Evolutionary conservation across 2,888 invertebrate genomes (phyloP).

Genomic region (Epicampocera succincta): DNA sequence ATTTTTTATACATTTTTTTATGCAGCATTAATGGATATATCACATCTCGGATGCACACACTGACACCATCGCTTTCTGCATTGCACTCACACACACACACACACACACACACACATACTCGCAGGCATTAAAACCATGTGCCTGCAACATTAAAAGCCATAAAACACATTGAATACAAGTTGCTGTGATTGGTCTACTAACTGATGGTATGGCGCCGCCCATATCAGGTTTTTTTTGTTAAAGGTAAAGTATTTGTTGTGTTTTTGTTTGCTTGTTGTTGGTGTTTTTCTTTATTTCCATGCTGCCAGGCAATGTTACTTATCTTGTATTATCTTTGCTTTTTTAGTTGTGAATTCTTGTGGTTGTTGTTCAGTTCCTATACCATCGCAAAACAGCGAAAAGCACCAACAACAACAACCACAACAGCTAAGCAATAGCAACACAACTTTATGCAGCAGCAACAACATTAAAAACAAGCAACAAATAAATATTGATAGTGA

Average conservation of each 20-base stretch:
- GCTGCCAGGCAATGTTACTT: conserved; percentile 70
- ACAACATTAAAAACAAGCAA: conserved; percentile 38
- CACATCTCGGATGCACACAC: conserved; percentile 36
- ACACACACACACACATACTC: background rate
- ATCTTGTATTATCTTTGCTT: conserved; percentile 73
- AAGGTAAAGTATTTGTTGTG: conserved; percentile 49
- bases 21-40: conserved; percentile 70
- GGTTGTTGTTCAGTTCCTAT: conserved; percentile 56
- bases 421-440: conserved; percentile 44
- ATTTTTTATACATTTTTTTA: conserved; percentile 69
- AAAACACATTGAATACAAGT: conserved; percentile 72
- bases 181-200: conserved; percentile 79
- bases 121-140: conserved; percentile 47
- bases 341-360: conserved; percentile 66
- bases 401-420: conserved; percentile 23
- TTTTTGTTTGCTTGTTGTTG: too few relatives aligned
- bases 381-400: conserved; percentile 47
- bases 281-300: conserved; percentile 47
- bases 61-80: conserved; percentile 53
- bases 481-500: conserved; percentile 66
- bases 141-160: conserved; percentile 70
- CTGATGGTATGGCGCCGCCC: conserved; percentile 80
- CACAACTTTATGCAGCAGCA: conserved; percentile 50
- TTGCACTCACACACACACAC: conserved; percentile 27
- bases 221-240: conserved; percentile 78